Percentiles rank a stretch among this genome's conserved stretches.
Evolutionary conservation across 2,113 vertebrate genomes (phyloP).

Genomic region (Sturnira hondurensis): DNA sequence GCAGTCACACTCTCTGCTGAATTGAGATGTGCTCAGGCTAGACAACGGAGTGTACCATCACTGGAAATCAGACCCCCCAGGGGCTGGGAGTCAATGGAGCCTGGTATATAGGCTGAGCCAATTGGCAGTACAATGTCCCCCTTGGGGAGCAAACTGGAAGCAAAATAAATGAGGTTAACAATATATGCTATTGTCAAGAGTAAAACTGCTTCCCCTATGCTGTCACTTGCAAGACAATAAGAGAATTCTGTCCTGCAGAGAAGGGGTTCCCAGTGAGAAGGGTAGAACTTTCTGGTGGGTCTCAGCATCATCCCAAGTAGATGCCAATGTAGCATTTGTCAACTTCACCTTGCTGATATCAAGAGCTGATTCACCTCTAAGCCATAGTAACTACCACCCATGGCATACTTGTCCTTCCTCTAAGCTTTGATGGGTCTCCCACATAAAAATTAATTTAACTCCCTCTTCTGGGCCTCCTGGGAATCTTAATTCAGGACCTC

Average conservation of each 20-base stretch:
- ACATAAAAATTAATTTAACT: not conserved
- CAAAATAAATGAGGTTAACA: slow-evolving; percentile 51
- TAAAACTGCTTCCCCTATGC: slow-evolving; percentile 32
- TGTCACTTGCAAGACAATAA: slow-evolving; percentile 4
- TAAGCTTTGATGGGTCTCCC: not conserved
- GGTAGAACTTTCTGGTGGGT: not conserved
- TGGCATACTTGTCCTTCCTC: not conserved
- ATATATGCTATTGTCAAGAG: slow-evolving; percentile 21
- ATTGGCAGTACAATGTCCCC: slow-evolving; percentile 48
- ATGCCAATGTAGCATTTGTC: not conserved
- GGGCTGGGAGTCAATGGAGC: slow-evolving; percentile 47
- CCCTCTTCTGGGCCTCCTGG: not conserved
- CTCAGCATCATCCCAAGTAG: not conserved
- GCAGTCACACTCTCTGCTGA: slow-evolving; percentile 33
- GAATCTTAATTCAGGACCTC: not conserved
- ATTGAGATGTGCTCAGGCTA: slow-evolving; percentile 45
- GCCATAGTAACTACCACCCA: not conserved
- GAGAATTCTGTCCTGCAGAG: slow-evolving; percentile 1
- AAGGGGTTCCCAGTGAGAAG: not conserved
- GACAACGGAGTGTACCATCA: not conserved
- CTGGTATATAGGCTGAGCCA: slow-evolving; percentile 30
- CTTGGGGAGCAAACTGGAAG: slow-evolving; percentile 27
- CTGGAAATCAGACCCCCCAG: slow-evolving; percentile 51
- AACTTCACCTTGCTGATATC: not conserved
- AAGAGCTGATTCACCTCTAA: not conserved